Evolutionary conservation across 92 coral and sea anemone species (phyloP), one percentile per base, ranked within the genome.

Genomic region (Micromussa lordhowensis): DNA sequence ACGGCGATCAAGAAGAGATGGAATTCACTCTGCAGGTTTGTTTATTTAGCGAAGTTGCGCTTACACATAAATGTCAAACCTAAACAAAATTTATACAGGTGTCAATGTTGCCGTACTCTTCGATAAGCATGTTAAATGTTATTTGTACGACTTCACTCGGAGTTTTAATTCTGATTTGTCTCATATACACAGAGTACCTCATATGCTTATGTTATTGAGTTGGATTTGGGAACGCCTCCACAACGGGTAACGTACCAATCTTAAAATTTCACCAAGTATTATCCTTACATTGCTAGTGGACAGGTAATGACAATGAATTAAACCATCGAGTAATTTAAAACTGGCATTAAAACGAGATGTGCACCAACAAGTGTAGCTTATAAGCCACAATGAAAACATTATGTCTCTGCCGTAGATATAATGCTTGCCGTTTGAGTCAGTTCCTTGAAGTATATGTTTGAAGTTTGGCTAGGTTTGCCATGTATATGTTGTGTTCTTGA

Each of bases 171-270:
- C 34, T 49, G 31, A 17, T 48, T 64, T 79, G 24, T 75, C 26
- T 74, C 49, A 66, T 13, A 14, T 55, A 30, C 61, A 54, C 91
- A 96, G 99, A 96, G 99, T 48, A 96, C 99, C 36, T 96, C 99
- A 3, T 96, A 94, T 85, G 99, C 99, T n/a, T 96, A 96, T 87
- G 99, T 96, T 31, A 95, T 95, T 64, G 96, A 93, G 75, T 91
- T 96, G 69, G 97, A 93, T 44, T 71, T 96, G 18, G 99, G 99
- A 79, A 94, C 87, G 1, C 99, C 99, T 68, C 96, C 96, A 29
- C 99, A 96, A 88, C 92, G 94, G 98, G 99, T 96, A 91, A 69
- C 10, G 78, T 51, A 40, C 48, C 7, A 74, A 79, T 32, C 49
- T 21, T n/a, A 1, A 18, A 54, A 17, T 29, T 54, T 54, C 82